Evolutionary conservation across 2,888 invertebrate genomes (phyloP).

Genomic region (Cremastinae sp.): DNA sequence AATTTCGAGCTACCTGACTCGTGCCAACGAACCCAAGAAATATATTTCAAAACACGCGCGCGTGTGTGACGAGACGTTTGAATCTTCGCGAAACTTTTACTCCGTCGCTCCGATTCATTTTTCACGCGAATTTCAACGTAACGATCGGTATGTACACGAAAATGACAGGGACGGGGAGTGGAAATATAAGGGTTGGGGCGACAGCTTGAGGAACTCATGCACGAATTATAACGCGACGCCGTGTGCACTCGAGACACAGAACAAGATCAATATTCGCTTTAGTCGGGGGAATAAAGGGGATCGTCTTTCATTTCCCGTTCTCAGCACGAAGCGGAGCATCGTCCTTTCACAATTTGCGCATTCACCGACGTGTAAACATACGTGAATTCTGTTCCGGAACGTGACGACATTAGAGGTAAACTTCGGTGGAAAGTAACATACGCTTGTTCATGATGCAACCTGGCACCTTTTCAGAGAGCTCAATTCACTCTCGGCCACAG

Average conservation of each 20-base stretch:
- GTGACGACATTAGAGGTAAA: conserved; percentile 7
- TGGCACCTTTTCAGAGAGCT: conserved; percentile 8
- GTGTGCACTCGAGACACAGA: conserved; percentile 28
- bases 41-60: conserved; percentile 22
- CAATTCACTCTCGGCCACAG: conserved; percentile 20
- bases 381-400: too few species aligned
- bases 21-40: conserved; percentile 17
- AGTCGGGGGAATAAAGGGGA: conserved; percentile 61
- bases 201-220: too few species aligned
- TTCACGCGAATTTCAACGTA: too few species aligned
- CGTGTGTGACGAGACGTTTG: not conserved
- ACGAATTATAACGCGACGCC: not conserved
- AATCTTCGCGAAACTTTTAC: conserved; percentile 11
- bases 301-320: conserved; percentile 66
- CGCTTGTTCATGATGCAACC: not conserved
- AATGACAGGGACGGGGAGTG: too few species aligned
- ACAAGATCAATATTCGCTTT: conserved; percentile 55
- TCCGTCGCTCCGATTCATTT: not conserved
- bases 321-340: conserved; percentile 60
- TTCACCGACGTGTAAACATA: conserved; percentile 1
- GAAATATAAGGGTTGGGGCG: not conserved
- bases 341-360: conserved; percentile 64
- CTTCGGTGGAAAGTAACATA: not conserved
- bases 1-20: conserved; percentile 26
- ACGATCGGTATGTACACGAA: too few species aligned